Evolutionary conservation across 2,113 vertebrate genomes (phyloP).

Genomic region (Rhabdomys dilectus): DNA sequence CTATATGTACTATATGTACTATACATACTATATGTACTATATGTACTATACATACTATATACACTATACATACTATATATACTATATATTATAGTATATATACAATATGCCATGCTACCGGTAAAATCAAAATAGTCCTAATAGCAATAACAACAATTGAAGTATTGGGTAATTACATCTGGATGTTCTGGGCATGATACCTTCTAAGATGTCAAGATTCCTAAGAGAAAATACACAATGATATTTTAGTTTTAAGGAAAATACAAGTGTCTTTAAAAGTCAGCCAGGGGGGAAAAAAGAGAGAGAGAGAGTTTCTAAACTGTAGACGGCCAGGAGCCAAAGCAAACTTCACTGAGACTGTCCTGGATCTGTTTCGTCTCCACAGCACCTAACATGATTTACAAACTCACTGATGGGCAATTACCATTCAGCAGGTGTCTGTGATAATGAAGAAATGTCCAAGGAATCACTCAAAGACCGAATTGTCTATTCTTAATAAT

Average conservation of each 20-base stretch:
- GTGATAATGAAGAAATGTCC: constrained; percentile 1
- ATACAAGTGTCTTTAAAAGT: neutral
- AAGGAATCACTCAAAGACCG: neutral
- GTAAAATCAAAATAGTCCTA: neutral
- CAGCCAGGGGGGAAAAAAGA: neutral
- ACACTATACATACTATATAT: too few relatives aligned
- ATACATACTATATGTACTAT: neutral
- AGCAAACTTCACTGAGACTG: neutral
- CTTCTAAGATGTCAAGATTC: constrained; percentile 11
- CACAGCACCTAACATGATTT: neutral
- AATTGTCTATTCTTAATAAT: constrained; percentile 1
- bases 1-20: too few relatives aligned
- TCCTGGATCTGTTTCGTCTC: neutral
- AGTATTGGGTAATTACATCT: neutral
- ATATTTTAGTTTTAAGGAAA: neutral
- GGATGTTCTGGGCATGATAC: neutral
- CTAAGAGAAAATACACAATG: neutral
- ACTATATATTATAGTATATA: too few relatives aligned
- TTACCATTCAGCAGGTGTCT: neutral
- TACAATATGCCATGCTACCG: neutral
- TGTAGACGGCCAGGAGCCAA: neutral
- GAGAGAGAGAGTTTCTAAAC: neutral
- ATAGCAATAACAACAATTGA: neutral
- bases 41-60: too few relatives aligned
- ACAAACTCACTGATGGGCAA: neutral